Conservation (phyloP, 1,140 invertebrate species). For the Atta texana region DNA sequence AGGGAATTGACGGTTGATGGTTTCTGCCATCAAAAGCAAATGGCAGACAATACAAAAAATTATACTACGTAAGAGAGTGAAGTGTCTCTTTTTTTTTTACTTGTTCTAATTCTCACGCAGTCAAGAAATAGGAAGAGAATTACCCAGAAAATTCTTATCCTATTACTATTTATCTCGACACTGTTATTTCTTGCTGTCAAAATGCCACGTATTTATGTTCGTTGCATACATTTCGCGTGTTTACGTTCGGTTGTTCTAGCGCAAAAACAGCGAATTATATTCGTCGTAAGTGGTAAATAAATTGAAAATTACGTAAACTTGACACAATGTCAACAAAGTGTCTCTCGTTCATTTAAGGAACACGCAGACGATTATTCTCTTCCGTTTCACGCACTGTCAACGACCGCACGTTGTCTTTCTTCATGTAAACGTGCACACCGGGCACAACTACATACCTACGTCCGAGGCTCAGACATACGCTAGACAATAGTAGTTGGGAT, state of each 20-base stretch:
- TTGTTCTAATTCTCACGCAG: neutral
- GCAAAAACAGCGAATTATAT: neutral
- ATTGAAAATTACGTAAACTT: neutral
- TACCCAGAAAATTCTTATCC: neutral
- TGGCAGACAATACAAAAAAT: neutral
- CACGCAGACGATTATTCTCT: neutral
- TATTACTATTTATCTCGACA: neutral
- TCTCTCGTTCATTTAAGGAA: neutral
- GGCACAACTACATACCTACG: constrained; percentile 6
- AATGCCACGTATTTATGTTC: neutral
- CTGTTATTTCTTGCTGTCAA: neutral
- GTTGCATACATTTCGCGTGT: neutral
- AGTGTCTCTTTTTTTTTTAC: neutral
- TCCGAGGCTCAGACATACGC: neutral
- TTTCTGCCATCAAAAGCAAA: neutral
- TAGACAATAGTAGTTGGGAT: constrained; percentile 27
- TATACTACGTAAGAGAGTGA: neutral
- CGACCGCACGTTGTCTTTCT: neutral
- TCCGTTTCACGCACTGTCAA: neutral
- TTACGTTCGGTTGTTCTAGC: neutral
- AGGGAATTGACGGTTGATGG: neutral
- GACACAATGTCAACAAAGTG: constrained; percentile 1
- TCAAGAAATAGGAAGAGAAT: neutral
- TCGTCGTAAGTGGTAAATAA: neutral
- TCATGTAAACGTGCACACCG: constrained; percentile 14